Percentiles rank a stretch among this genome's conserved stretches.
phyloP scores from a whole-genome alignment of 2,113 vertebrate genomes.

The Manacus vitellinus region DNA sequence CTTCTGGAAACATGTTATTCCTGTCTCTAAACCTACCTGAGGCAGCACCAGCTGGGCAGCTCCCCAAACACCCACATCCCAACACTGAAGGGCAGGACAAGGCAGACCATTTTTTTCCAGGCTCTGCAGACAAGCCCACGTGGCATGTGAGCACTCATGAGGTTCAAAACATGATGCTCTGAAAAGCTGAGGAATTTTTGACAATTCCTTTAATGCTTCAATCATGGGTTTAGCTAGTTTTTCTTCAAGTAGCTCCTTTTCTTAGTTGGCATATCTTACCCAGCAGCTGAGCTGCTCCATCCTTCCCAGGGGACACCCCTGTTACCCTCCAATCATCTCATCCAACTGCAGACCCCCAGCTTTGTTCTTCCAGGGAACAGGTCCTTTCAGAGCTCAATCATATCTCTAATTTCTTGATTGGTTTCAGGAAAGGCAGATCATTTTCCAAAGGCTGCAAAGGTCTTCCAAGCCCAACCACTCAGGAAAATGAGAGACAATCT shows the following conservation, averaged over 20 bases:
- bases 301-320: background rate
- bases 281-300: background rate
- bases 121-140: background rate
- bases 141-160: background rate
- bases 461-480: background rate
- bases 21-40: background rate
- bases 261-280: rapidly evolving
- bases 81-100: background rate
- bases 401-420: rapidly evolving
- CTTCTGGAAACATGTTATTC: rapidly evolving
- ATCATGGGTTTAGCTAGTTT: background rate
- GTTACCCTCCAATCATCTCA: background rate
- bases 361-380: background rate
- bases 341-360: rapidly evolving
- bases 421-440: background rate
- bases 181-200: background rate
- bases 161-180: rapidly evolving
- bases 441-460: background rate
- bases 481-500: background rate
- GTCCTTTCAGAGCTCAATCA: background rate
- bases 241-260: background rate
- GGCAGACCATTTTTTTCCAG: background rate
- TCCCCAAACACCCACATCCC: background rate
- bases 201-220: background rate
- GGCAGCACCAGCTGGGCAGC: background rate